Evolutionary conservation across 35 echinoderm and acorn worm genomes (phyloP).

Genomic region (Heliocidaris tuberculata): DNA sequence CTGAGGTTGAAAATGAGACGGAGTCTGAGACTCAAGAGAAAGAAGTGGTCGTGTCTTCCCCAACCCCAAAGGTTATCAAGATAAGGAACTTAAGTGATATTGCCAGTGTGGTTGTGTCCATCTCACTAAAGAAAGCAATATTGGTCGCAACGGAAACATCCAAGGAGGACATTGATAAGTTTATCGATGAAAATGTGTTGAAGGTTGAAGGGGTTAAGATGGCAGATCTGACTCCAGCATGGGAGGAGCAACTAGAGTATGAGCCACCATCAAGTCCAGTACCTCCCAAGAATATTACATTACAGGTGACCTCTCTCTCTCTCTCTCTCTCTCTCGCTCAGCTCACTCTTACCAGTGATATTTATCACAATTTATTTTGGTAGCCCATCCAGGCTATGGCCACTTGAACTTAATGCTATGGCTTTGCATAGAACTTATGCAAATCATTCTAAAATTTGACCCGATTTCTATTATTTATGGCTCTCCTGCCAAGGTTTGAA

Average conservation of each 20-base stretch:
- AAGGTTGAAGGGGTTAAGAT: constrained; percentile 46
- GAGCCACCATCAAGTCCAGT: not conserved
- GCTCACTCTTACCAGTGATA: too few relatives aligned
- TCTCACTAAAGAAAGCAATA: constrained; percentile 66
- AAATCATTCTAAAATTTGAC: too few relatives aligned
- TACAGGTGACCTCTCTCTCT: not conserved
- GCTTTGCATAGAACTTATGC: too few relatives aligned
- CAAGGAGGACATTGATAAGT: constrained; percentile 58
- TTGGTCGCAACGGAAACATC: constrained; percentile 39
- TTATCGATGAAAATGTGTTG: constrained; percentile 73
- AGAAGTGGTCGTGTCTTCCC: not conserved
- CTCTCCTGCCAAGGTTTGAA: too few relatives aligned
- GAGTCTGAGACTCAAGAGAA: constrained; percentile 49
- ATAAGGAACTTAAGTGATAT: constrained; percentile 73
- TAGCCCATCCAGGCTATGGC: too few relatives aligned
- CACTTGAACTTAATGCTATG: too few relatives aligned
- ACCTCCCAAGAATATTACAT: not conserved
- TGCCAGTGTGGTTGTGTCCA: constrained; percentile 65
- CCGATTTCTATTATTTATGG: too few relatives aligned
- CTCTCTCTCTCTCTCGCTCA: too few relatives aligned
- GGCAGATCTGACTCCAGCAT: constrained; percentile 55
- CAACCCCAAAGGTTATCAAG: constrained; percentile 48
- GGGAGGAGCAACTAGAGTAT: constrained; percentile 61
- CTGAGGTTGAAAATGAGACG: not conserved
- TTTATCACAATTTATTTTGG: too few relatives aligned